phyloP scores from a whole-genome alignment of 2,113 vertebrate genomes.

The Aphyosemion australe region DNA sequence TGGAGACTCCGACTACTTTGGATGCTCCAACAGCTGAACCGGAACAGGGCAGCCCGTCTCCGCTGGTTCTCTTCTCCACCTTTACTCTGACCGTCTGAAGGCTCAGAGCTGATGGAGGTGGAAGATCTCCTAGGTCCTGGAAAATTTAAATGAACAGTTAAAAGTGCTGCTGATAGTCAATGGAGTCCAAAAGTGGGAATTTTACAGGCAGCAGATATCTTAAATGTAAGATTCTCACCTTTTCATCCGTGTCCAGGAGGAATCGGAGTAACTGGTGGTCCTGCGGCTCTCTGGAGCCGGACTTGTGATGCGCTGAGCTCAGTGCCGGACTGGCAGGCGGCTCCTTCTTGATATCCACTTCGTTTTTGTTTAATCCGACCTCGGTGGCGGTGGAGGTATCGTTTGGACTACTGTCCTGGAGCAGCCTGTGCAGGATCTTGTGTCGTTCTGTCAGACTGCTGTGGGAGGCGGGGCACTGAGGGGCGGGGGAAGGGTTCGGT shows the following conservation, averaged over 20 bases:
- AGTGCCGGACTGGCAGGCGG: slow-evolving; percentile 57
- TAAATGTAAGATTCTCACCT: slow-evolving; percentile 43
- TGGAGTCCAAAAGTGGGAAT: no score
- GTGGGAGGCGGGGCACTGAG: slow-evolving; percentile 88
- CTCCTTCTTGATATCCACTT: slow-evolving; percentile 85
- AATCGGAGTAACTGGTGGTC: slow-evolving; percentile 94
- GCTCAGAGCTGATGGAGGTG: slow-evolving; percentile 82
- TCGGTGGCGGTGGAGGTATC: slow-evolving; percentile 74
- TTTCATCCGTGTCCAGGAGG: slow-evolving; percentile 92
- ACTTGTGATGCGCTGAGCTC: slow-evolving; percentile 47
- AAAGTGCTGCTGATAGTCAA: not conserved
- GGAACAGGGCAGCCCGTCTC: slow-evolving; percentile 64
- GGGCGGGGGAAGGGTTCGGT: slow-evolving; percentile 64
- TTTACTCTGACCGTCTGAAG: slow-evolving; percentile 91
- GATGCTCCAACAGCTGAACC: slow-evolving; percentile 35
- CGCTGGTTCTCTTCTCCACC: slow-evolving; percentile 83
- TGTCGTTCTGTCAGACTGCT: slow-evolving; percentile 92
- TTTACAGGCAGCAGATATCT: no score
- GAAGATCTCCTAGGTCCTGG: slow-evolving; percentile 84
- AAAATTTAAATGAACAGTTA: not conserved
- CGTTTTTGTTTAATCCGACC: slow-evolving; percentile 39
- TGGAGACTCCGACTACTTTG: slow-evolving; percentile 42
- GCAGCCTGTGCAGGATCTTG: slow-evolving; percentile 92
- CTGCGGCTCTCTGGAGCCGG: slow-evolving; percentile 86
- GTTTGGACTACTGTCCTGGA: slow-evolving; percentile 91